Conservation (phyloP, 2,113 vertebrate genomes). For the Crotophaga sulcirostris region DNA sequence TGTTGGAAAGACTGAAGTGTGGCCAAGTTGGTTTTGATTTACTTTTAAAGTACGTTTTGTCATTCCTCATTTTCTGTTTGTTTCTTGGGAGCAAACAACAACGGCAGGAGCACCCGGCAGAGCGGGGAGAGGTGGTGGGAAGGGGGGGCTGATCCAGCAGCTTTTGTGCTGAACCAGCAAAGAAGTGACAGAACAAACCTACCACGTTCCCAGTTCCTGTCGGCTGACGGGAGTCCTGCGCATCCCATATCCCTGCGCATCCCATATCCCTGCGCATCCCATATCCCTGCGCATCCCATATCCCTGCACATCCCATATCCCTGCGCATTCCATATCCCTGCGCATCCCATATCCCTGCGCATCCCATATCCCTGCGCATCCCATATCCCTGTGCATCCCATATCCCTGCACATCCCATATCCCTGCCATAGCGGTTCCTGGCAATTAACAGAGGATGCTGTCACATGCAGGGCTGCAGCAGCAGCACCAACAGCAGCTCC, state of each 20-base stretch:
- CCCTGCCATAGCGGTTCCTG: neutral
- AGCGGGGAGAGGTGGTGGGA: neutral
- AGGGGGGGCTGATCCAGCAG: neutral
- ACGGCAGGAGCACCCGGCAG: neutral
- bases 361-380: too few species aligned
- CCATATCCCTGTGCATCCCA: too few species aligned
- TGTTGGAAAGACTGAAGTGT: neutral
- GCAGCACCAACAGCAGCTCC: neutral
- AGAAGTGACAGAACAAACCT: neutral
- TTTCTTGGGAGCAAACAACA: neutral
- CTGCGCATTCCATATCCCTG: too few species aligned
- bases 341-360: too few species aligned
- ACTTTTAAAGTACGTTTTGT: neutral
- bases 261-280: too few species aligned
- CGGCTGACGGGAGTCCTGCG: too few species aligned
- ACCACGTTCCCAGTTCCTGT: neutral
- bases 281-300: too few species aligned
- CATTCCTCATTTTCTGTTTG: rapidly evolving
- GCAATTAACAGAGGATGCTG: neutral
- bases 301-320: too few species aligned
- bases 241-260: rapidly evolving
- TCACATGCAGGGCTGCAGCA: neutral
- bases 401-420: too few species aligned
- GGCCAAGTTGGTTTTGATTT: neutral
- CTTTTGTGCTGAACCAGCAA: too few species aligned